These are phyloP conservation scores for Hypolimnas misippus DNA, from an alignment of 2,888 invertebrate genomes.

Conservation along the genomic window DNA sequence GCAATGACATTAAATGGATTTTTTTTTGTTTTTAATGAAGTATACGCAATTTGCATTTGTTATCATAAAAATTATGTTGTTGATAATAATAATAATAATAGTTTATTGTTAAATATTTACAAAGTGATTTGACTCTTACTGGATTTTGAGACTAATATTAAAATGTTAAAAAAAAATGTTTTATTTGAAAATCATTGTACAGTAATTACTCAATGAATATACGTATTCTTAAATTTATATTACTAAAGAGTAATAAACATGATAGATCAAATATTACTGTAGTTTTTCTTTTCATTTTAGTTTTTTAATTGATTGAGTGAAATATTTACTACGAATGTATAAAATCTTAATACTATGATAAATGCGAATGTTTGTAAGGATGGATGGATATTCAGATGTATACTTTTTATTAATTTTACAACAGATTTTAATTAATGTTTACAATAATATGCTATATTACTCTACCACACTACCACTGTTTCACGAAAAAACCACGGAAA, in stretches of 20 bases:
- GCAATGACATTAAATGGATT: conserved; percentile 56
- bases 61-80: conserved; percentile 40
- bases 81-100: conserved; percentile 12
- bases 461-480: no score
- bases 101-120: conserved; percentile 11
- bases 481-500: no score
- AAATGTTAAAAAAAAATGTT: conserved; percentile 4
- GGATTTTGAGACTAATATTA: conserved; percentile 9
- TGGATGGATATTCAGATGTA: no score
- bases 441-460: no score
- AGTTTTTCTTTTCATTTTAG: not conserved
- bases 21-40: conserved; percentile 22
- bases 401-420: no score
- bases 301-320: no score
- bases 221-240: not conserved
- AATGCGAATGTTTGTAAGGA: no score
- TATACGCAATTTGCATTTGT: conserved; percentile 45
- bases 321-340: no score
- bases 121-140: not conserved
- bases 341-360: no score
- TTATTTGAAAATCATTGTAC: not conserved
- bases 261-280: not conserved
- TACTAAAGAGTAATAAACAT: not conserved
- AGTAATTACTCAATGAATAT: conserved; percentile 3
- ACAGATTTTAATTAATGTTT: no score